These are phyloP conservation scores for Hemitrygon akajei DNA, from an alignment of 2,797 vertebrate species.

Conservation along the genomic window DNA sequence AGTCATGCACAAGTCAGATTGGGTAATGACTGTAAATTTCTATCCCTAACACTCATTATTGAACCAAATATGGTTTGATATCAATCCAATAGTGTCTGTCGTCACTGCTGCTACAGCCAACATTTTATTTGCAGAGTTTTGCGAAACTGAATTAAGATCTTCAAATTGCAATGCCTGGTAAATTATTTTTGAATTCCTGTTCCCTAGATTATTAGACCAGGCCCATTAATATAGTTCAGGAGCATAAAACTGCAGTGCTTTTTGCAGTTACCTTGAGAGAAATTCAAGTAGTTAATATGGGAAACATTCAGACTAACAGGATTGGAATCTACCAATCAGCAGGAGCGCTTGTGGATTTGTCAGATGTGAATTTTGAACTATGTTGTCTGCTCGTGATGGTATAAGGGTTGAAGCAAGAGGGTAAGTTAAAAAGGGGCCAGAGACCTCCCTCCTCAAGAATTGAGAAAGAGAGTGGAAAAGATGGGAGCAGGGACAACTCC, in stretches of 20 bases:
- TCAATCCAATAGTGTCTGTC: too few relatives aligned
- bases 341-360: not conserved
- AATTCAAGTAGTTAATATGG: not conserved
- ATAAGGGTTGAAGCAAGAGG: not conserved
- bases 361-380: not conserved
- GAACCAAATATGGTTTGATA: not conserved
- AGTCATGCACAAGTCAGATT: not conserved
- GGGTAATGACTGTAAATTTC: not conserved
- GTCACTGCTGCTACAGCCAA: not conserved
- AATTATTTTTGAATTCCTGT: not conserved
- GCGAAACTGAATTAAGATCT: not conserved
- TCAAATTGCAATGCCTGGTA: not conserved
- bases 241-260: not conserved
- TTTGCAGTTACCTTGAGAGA: not conserved
- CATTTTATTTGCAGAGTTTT: not conserved
- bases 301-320: not conserved
- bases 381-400: too few relatives aligned
- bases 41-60: not conserved
- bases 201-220: not conserved
- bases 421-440: too few relatives aligned
- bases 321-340: not conserved
- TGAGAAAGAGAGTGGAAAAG: too few relatives aligned
- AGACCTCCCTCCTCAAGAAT: too few relatives aligned
- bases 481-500: too few relatives aligned
- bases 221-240: not conserved